Evolutionary conservation across 1,140 invertebrate genomes (phyloP).

Genomic region (Diorhabda elongata): DNA sequence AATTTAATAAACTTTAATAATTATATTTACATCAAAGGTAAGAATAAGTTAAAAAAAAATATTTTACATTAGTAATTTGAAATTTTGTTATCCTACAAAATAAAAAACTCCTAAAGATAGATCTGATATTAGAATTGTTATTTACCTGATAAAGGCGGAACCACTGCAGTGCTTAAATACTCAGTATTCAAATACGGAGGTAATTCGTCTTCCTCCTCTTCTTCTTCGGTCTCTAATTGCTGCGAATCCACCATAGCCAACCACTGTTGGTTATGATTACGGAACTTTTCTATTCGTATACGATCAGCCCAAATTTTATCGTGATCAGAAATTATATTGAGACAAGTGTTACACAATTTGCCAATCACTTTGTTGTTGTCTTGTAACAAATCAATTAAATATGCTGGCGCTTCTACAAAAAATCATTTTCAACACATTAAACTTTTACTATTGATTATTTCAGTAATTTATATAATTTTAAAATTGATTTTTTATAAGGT

Average conservation of each 20-base stretch:
- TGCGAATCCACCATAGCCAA: slow-evolving; percentile 80
- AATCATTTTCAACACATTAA: not conserved
- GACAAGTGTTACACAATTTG: slow-evolving; percentile 85
- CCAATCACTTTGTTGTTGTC: slow-evolving; percentile 93
- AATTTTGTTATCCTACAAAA: no score
- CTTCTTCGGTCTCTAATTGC: slow-evolving; percentile 54
- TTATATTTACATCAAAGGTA: no score
- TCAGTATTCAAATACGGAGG: slow-evolving; percentile 69
- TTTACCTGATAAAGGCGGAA: slow-evolving; percentile 59
- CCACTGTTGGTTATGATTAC: slow-evolving; percentile 97
- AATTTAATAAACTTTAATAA: no score
- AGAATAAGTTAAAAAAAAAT: no score
- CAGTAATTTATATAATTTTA: no score
- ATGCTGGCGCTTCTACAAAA: slow-evolving; percentile 74
- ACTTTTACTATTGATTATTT: no score
- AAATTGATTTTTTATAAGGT: no score
- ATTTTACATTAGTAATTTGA: no score
- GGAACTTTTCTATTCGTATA: slow-evolving; percentile 92
- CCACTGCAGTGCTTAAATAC: slow-evolving; percentile 64
- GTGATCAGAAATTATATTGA: slow-evolving; percentile 88
- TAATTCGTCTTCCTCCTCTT: slow-evolving; percentile 61
- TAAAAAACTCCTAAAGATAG: no score
- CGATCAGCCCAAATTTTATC: slow-evolving; percentile 86
- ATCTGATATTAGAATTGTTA: not conserved
- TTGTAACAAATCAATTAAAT: slow-evolving; percentile 96